Evolutionary conservation across 2,113 vertebrate genomes (phyloP).

Genomic region (Phyllostomus discolor): DNA sequence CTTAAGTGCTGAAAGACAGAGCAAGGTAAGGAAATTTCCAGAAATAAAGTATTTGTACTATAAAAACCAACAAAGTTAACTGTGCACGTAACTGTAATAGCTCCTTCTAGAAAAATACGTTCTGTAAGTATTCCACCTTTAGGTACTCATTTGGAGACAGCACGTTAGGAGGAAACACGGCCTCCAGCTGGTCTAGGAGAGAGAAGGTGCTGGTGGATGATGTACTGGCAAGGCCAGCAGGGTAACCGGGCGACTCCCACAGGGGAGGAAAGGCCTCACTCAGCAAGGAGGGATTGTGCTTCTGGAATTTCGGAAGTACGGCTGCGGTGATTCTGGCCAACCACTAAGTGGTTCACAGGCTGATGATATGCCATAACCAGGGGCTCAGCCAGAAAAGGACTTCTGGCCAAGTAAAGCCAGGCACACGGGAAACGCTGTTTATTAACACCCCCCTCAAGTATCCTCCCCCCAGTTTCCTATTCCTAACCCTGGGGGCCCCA

Average conservation of each 20-base stretch:
- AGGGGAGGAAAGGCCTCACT: neutral
- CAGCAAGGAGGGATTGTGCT: neutral
- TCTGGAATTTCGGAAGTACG: neutral
- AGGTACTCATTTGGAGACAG: neutral
- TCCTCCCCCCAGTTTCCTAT: neutral
- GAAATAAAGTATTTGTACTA: neutral
- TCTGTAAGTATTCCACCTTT: neutral
- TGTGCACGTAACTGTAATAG: neutral
- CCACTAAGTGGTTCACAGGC: neutral
- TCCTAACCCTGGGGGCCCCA: neutral
- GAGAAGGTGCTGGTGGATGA: neutral
- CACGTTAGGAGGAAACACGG: neutral
- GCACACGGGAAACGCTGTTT: neutral
- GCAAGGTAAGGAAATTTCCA: neutral
- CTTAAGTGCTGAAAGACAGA: neutral
- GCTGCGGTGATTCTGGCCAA: neutral
- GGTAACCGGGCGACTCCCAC: neutral
- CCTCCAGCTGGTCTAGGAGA: neutral
- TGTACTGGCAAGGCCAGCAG: neutral
- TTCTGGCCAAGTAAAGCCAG: neutral
- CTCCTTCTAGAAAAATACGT: neutral
- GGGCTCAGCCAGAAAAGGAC: neutral
- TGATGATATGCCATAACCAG: neutral
- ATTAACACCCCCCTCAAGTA: neutral
- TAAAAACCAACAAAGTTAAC: neutral